These are phyloP conservation scores for Elephantulus edwardii DNA, from an alignment of 2,113 vertebrate species.

Conservation along the genomic window DNA sequence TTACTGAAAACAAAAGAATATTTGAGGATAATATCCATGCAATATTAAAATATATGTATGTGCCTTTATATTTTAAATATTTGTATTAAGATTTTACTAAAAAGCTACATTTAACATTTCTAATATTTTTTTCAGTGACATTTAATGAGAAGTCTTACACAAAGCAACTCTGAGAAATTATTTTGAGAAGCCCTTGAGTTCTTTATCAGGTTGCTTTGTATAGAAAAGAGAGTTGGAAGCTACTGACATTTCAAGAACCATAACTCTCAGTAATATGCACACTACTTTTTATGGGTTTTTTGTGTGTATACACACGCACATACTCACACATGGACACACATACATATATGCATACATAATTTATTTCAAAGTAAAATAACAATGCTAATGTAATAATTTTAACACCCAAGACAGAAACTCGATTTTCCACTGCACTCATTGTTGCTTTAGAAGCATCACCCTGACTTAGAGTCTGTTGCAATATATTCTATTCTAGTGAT, in stretches of 20 bases:
- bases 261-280: not conserved
- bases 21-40: not conserved
- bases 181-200: not conserved
- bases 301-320: not conserved
- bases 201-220: not conserved
- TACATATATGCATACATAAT: not conserved
- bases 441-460: not conserved
- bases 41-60: not conserved
- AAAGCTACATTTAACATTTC: not conserved
- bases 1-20: not conserved
- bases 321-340: too few relatives aligned
- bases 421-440: not conserved
- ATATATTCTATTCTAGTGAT: not conserved
- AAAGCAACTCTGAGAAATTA: not conserved
- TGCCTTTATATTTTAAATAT: not conserved
- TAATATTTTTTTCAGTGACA: not conserved
- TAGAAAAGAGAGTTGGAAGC: not conserved
- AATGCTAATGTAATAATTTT: not conserved
- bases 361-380: not conserved
- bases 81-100: not conserved
- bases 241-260: not conserved
- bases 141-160: not conserved
- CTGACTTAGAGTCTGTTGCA: not conserved
- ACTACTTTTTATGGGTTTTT: not conserved
- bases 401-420: not conserved